Conservation (phyloP, 2,113 vertebrate species). For the Halichoeres trimaculatus region DNA sequence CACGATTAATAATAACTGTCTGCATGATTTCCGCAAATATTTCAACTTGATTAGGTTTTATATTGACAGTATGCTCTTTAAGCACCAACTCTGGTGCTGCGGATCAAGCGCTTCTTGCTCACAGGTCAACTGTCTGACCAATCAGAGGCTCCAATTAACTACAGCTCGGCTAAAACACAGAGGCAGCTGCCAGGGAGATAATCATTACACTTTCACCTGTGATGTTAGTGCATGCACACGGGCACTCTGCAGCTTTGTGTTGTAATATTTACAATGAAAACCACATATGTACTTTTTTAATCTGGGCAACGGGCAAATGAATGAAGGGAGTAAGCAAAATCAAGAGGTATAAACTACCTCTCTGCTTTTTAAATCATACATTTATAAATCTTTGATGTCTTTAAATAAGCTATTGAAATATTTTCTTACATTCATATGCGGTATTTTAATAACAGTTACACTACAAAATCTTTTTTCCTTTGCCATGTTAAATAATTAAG, state of each 20-base stretch:
- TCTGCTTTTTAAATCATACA: too few species aligned
- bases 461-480: background rate
- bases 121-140: slow-evolving; percentile 37
- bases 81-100: background rate
- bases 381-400: background rate
- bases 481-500: background rate
- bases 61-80: slow-evolving; percentile 20
- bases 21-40: background rate
- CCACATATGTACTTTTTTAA: too few species aligned
- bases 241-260: background rate
- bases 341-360: too few species aligned
- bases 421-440: background rate
- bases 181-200: background rate
- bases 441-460: background rate
- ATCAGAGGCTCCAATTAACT: slow-evolving; percentile 16
- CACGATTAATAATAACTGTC: background rate
- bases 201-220: background rate
- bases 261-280: background rate
- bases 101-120: slow-evolving; percentile 1
- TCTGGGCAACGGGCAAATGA: too few species aligned
- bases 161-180: background rate
- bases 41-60: background rate
- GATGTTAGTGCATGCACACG: background rate
- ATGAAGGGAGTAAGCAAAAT: too few species aligned
- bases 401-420: background rate